Conservation (phyloP, 2,888 invertebrate species). For the Hetaerina titia region DNA sequence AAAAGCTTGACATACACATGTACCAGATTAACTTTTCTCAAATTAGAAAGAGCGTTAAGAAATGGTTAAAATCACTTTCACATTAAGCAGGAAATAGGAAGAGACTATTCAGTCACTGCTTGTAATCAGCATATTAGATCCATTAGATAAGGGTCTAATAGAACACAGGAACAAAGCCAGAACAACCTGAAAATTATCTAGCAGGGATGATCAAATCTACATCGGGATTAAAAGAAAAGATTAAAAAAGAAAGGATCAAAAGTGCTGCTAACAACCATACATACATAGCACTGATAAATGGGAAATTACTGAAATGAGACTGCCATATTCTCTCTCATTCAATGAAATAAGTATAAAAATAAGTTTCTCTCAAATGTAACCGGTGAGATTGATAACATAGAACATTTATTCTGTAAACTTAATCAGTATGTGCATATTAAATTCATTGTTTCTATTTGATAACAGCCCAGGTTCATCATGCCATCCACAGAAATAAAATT, state of each 20-base stretch:
- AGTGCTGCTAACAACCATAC: neutral
- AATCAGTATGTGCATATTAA: neutral
- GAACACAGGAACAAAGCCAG: neutral
- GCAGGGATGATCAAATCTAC: neutral
- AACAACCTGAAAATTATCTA: neutral
- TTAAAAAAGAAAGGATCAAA: neutral
- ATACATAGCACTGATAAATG: neutral
- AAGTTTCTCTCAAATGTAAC: neutral
- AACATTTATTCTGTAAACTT: neutral
- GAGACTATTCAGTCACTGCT: neutral
- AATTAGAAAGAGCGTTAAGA: neutral
- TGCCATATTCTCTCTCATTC: neutral
- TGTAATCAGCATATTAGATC: neutral
- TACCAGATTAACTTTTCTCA: neutral
- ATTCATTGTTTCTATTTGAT: neutral
- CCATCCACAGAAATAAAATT: neutral
- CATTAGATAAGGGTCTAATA: neutral
- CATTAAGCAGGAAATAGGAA: neutral
- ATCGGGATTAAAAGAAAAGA: neutral
- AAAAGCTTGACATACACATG: neutral
- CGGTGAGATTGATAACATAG: neutral
- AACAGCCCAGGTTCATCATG: neutral
- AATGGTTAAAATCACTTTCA: neutral
- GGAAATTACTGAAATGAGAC: neutral
- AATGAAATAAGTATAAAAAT: conserved; percentile 1